These are phyloP conservation scores for Malacoraja senta DNA, from an alignment of 2,797 vertebrate species.

Conservation along the genomic window DNA sequence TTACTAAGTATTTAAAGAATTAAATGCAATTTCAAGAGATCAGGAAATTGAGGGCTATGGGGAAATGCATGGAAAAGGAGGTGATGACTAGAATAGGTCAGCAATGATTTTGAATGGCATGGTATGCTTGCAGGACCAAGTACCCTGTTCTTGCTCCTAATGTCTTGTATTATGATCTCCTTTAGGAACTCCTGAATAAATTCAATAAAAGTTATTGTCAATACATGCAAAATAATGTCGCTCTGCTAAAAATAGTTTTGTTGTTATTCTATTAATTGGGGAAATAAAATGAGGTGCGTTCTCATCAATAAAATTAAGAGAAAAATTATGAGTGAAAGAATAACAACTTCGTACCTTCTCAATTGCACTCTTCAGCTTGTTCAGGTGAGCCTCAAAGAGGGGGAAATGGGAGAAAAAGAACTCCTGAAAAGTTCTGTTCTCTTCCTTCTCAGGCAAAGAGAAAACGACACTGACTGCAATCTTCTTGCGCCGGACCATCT, in stretches of 20 bases:
- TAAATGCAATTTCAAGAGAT: no score
- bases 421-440: slow-evolving; percentile 70
- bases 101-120: no score
- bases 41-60: no score
- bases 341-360: slow-evolving; percentile 64
- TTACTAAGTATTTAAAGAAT: no score
- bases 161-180: no score
- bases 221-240: not conserved
- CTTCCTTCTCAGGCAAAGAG: slow-evolving; percentile 69
- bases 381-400: slow-evolving; percentile 77
- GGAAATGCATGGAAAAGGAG: no score
- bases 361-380: slow-evolving; percentile 73
- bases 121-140: no score
- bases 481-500: slow-evolving; percentile 70
- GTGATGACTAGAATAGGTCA: no score
- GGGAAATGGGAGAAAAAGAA: slow-evolving; percentile 80
- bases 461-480: slow-evolving; percentile 76
- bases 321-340: not conserved
- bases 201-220: not conserved
- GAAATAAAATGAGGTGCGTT: not conserved
- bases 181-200: slow-evolving; percentile 1
- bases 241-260: not conserved
- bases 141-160: no score
- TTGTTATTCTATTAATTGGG: not conserved
- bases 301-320: not conserved